phyloP scores from a whole-genome alignment of 2,113 vertebrate genomes.

The Capreolus pygargus region DNA sequence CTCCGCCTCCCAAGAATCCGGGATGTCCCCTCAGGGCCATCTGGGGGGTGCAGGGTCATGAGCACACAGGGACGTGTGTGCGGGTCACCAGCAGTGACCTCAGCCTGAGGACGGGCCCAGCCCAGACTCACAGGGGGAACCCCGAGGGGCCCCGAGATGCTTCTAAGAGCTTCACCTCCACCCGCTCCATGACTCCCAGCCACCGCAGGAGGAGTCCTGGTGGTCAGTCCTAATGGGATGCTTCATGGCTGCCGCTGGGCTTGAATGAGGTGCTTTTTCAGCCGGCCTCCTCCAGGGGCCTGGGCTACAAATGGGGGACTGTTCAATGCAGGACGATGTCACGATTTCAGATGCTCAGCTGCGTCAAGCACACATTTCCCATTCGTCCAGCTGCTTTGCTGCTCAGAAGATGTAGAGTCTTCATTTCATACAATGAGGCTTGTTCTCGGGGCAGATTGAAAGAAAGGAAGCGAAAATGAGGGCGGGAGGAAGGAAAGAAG shows the following conservation, averaged over 20 bases:
- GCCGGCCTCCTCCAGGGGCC: neutral
- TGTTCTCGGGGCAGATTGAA: no score
- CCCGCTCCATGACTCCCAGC: neutral
- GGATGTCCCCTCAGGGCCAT: no score
- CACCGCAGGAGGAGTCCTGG: neutral
- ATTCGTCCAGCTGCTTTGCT: neutral
- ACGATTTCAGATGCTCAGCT: neutral
- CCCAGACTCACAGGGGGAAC: neutral
- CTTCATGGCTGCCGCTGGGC: neutral
- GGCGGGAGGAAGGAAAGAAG: no score
- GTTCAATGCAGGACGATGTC: neutral
- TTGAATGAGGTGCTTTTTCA: neutral
- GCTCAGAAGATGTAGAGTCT: neutral
- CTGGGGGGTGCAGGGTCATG: rapidly evolving
- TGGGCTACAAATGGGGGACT: neutral
- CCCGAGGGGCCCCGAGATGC: neutral
- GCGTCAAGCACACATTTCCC: neutral
- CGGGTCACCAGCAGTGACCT: neutral
- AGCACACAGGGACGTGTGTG: rapidly evolving
- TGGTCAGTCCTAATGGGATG: no score
- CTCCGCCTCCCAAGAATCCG: rapidly evolving
- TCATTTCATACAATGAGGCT: neutral
- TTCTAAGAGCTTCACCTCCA: neutral
- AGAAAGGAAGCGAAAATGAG: neutral
- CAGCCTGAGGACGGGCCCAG: rapidly evolving